A percentile compares a stretch with the other conserved stretches of the same genome.
phyloP scores from a whole-genome alignment of 2,888 invertebrate species.

The Paralinhomoeus sp. region DNA sequence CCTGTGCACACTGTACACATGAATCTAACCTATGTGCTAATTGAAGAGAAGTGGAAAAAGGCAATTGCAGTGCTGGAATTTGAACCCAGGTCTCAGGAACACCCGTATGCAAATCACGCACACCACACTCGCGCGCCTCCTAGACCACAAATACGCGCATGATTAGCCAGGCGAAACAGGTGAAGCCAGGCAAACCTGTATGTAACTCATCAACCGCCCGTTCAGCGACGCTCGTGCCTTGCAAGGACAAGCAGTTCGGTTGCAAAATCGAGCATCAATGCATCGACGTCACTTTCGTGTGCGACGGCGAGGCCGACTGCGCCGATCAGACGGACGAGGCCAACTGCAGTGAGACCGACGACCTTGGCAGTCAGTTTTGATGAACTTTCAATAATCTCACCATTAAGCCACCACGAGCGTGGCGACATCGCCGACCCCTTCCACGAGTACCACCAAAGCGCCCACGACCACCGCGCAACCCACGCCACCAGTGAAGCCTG shows the following conservation, averaged over 20 bases:
- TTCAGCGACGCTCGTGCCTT: not conserved
- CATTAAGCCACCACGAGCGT: not conserved
- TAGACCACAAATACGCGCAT: too few species aligned
- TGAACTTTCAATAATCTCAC: too few species aligned
- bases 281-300: not conserved
- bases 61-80: too few species aligned
- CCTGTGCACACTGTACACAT: too few species aligned
- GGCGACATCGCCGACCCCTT: not conserved
- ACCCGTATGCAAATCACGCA: too few species aligned
- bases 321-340: slow-evolving; percentile 5
- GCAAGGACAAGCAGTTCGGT: not conserved
- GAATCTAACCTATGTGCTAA: too few species aligned
- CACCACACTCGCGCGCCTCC: too few species aligned
- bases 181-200: not conserved
- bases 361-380: too few species aligned
- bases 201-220: not conserved
- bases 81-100: too few species aligned
- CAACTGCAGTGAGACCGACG: not conserved
- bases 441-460: not conserved
- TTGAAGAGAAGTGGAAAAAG: too few species aligned
- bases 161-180: not conserved
- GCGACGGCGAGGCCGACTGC: slow-evolving; percentile 5
- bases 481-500: not conserved
- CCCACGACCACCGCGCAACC: not conserved
- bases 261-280: slow-evolving; percentile 1